Percentiles rank a stretch among this genome's conserved stretches.
These are phyloP conservation scores for Emydoidea blandingii DNA, from an alignment of 2,797 vertebrate genomes.

Conservation along the genomic window DNA sequence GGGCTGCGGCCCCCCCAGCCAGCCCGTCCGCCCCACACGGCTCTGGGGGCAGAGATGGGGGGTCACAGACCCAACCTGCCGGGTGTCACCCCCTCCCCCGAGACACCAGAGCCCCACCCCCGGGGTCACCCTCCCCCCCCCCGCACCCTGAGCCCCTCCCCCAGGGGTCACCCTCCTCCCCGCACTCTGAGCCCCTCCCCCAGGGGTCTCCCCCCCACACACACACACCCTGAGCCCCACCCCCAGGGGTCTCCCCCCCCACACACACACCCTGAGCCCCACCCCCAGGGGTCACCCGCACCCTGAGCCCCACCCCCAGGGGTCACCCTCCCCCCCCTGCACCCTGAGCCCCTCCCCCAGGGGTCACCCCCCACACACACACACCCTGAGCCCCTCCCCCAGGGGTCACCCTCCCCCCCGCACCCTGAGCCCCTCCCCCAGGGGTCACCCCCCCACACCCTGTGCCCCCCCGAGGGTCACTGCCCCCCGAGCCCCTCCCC, in stretches of 20 bases:
- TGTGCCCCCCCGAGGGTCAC: too few relatives aligned
- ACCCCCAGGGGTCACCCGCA: too few relatives aligned
- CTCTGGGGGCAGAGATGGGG: not conserved
- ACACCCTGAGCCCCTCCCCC: not conserved
- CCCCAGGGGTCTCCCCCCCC: not conserved
- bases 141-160: too few relatives aligned
- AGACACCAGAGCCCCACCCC: not conserved
- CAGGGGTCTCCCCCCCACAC: rapidly evolving
- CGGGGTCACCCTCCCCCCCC: too few relatives aligned
- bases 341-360: not conserved
- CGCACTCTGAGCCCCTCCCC: too few relatives aligned
- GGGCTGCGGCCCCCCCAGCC: too few relatives aligned
- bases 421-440: not conserved
- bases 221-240: not conserved
- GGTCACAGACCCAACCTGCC: too few relatives aligned
- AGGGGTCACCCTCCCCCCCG: not conserved
- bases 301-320: too few relatives aligned
- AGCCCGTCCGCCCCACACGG: not conserved
- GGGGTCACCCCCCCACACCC: too few relatives aligned
- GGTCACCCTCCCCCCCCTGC: not conserved
- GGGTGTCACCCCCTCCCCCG: not conserved
- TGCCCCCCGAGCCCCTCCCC: not conserved
- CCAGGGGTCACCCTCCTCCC: too few relatives aligned
- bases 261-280: not conserved
- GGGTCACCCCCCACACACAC: not conserved